Conservation (phyloP, 2,797 vertebrate species). For the Rhadinocentrus ornatus region DNA sequence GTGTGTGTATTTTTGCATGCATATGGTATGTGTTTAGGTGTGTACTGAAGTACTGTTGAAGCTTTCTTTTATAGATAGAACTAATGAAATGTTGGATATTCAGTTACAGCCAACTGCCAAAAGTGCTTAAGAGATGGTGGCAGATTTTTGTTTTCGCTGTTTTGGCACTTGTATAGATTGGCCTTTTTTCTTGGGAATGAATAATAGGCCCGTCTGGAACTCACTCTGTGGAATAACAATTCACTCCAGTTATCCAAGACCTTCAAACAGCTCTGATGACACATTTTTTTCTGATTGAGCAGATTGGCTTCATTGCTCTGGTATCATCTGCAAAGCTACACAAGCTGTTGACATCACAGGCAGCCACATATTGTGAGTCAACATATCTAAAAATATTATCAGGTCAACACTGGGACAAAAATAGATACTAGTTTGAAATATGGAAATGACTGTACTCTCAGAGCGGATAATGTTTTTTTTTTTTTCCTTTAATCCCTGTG, state of each 20-base stretch:
- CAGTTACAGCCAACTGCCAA: constrained; percentile 32
- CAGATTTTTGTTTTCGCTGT: constrained; percentile 15
- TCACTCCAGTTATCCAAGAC: constrained; percentile 36
- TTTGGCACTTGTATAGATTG: constrained; percentile 47
- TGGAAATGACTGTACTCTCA: constrained; percentile 11
- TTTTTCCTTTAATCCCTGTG: not conserved
- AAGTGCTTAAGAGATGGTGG: constrained; percentile 21
- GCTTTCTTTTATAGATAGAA: constrained; percentile 21
- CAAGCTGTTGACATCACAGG: constrained; percentile 55
- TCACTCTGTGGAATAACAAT: constrained; percentile 45
- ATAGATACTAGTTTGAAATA: constrained; percentile 28
- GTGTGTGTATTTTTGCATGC: constrained; percentile 8
- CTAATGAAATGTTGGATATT: constrained; percentile 34
- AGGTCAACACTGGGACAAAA: constrained; percentile 49
- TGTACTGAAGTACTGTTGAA: constrained; percentile 4
- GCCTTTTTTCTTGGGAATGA: constrained; percentile 22
- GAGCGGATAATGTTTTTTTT: not conserved
- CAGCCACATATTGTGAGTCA: constrained; percentile 55
- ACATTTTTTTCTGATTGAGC: constrained; percentile 44
- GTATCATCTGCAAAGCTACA: constrained; percentile 45
- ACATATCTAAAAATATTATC: constrained; percentile 57
- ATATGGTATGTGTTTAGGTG: not conserved
- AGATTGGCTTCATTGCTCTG: constrained; percentile 51
- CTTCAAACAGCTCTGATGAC: constrained; percentile 49
- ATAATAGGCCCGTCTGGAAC: constrained; percentile 42